A percentile compares a stretch with the other conserved stretches of the same genome.
Evolutionary conservation across 2,888 invertebrate genomes (phyloP).

Genomic region (Schizaphis graminum): DNA sequence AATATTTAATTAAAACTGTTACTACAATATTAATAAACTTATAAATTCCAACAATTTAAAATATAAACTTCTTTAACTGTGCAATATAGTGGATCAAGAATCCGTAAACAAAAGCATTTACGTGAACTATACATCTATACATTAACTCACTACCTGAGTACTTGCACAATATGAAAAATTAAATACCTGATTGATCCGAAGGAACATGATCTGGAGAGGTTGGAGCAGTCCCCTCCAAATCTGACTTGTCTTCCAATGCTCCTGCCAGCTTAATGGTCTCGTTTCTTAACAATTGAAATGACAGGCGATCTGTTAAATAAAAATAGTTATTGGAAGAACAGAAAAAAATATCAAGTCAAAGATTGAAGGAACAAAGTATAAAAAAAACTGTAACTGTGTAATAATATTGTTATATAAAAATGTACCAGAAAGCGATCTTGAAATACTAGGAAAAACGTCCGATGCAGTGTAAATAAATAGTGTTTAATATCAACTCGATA

Average conservation of each 20-base stretch:
- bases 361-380: not conserved
- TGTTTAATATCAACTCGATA: not conserved
- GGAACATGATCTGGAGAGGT: slow-evolving; percentile 63
- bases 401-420: not conserved
- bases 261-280: slow-evolving; percentile 54
- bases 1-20: not conserved
- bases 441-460: not conserved
- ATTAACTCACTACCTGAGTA: not conserved
- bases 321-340: not conserved
- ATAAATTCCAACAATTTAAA: not conserved
- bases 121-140: not conserved
- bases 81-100: not conserved
- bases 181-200: slow-evolving; percentile 57
- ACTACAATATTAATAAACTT: no score
- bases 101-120: not conserved
- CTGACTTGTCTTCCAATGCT: slow-evolving; percentile 59
- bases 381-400: not conserved
- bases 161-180: not conserved
- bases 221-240: slow-evolving; percentile 63
- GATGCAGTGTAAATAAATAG: not conserved
- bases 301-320: not conserved
- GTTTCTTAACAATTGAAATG: not conserved
- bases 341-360: not conserved
- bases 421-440: not conserved
- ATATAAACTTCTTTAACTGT: not conserved